Evolutionary conservation across 2,113 vertebrate species (phyloP).

Genomic region (Dicerorhinus sumatrensis): DNA sequence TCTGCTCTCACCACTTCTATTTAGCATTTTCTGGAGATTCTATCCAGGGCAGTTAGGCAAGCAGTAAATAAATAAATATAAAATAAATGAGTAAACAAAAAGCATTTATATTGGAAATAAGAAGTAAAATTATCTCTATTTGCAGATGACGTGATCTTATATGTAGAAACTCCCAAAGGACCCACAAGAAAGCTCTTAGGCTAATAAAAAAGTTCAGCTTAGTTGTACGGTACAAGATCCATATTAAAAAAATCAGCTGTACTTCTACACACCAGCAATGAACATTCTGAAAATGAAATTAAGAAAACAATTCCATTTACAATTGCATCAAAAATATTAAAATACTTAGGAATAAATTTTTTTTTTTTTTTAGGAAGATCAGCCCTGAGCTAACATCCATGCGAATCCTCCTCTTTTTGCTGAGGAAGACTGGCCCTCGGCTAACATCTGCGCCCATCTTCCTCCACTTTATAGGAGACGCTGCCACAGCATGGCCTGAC

Average conservation of each 20-base stretch:
- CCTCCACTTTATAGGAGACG: no score
- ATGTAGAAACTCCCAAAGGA: not conserved
- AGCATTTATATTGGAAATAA: not conserved
- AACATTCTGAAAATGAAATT: not conserved
- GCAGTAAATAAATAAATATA: not conserved
- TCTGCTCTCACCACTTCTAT: not conserved
- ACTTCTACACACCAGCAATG: not conserved
- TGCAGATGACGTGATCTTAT: not conserved
- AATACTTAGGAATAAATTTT: not conserved
- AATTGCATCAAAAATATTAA: not conserved
- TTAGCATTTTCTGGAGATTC: not conserved
- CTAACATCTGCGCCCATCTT: no score
- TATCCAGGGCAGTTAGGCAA: not conserved
- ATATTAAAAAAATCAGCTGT: not conserved
- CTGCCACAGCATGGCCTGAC: no score
- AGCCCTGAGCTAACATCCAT: no score
- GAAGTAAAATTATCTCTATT: not conserved
- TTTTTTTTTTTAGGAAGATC: no score
- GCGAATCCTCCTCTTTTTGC: no score
- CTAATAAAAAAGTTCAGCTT: not conserved
- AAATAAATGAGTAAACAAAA: not conserved
- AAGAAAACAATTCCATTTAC: not conserved
- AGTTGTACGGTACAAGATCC: not conserved
- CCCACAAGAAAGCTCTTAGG: not conserved
- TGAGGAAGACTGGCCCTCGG: no score